Evolutionary conservation across 1,140 invertebrate species (phyloP).

Genomic region (Calephelis nemesis): DNA sequence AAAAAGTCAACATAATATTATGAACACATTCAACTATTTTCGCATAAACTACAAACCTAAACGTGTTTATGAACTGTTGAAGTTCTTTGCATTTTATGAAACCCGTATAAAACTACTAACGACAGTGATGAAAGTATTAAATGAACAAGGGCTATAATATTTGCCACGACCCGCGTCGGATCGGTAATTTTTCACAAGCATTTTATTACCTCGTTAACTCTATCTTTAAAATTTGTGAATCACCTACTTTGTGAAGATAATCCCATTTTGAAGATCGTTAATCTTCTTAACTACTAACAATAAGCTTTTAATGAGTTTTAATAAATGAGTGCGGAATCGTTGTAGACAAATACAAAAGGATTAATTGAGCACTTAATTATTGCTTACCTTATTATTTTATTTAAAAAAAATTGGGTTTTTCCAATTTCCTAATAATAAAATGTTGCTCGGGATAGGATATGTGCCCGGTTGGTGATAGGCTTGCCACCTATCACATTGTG

Average conservation of each 20-base stretch:
- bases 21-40: too few species aligned
- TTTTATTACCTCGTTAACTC: conserved; percentile 53
- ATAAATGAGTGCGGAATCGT: conserved; percentile 45
- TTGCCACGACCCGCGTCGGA: conserved; percentile 3
- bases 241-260: conserved; percentile 57
- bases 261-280: conserved; percentile 61
- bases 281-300: conserved; percentile 73
- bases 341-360: not conserved
- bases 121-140: not conserved
- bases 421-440: too few species aligned
- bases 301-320: conserved; percentile 70
- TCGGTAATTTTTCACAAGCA: conserved; percentile 34
- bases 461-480: too few species aligned
- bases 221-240: conserved; percentile 61
- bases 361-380: too few species aligned
- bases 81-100: not conserved
- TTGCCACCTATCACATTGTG: too few species aligned
- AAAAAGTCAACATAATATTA: too few species aligned
- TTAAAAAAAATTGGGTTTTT: too few species aligned
- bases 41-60: too few species aligned
- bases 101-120: not conserved
- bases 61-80: not conserved
- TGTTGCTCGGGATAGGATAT: too few species aligned
- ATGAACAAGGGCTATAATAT: conserved; percentile 4
- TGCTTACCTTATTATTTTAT: too few species aligned